phyloP scores from a whole-genome alignment of 2,797 vertebrate genomes.

The Leuciscus waleckii region DNA sequence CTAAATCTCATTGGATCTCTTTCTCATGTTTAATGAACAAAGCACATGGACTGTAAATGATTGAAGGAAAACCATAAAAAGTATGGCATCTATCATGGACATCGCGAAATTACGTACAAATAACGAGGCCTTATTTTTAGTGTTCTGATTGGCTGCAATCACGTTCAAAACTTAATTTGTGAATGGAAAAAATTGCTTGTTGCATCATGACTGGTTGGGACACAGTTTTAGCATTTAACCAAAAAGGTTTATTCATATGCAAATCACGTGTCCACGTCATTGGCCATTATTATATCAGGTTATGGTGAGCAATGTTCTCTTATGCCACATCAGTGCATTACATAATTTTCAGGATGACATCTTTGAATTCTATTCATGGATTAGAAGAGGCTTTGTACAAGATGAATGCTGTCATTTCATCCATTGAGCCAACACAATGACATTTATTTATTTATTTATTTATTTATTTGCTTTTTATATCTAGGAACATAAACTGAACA shows the following conservation, averaged over 20 bases:
- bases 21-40: neutral
- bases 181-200: neutral
- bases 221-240: neutral
- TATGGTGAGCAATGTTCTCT: constrained; percentile 24
- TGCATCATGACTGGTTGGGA: neutral
- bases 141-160: neutral
- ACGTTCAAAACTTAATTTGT: neutral
- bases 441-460: neutral
- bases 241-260: constrained; percentile 13
- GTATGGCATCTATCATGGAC: neutral
- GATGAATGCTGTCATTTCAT: neutral
- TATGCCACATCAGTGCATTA: constrained; percentile 26
- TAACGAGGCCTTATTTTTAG: neutral
- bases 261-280: neutral
- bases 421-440: neutral
- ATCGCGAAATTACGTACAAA: neutral
- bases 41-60: neutral
- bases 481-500: constrained; percentile 5
- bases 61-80: neutral
- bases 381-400: neutral
- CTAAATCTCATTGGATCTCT: neutral
- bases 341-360: constrained; percentile 22
- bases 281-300: neutral
- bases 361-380: constrained; percentile 19
- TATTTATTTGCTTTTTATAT: neutral